These are phyloP conservation scores for Tenthredo distinguenda DNA, from an alignment of 2,888 invertebrate species.

Conservation along the genomic window DNA sequence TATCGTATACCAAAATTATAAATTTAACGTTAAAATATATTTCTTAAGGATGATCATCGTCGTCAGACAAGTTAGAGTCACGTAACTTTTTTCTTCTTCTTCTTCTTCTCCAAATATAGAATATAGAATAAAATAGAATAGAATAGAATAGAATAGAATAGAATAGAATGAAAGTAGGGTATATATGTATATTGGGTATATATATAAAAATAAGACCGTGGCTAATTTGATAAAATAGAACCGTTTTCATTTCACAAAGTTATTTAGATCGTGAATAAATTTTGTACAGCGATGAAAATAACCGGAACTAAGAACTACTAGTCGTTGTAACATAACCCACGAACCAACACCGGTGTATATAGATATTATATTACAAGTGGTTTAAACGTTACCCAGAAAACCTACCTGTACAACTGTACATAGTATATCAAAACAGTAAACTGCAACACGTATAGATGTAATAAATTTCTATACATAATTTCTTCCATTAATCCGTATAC, in stretches of 20 bases:
- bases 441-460: background rate
- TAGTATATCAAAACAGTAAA: background rate
- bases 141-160: background rate
- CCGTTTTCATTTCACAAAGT: background rate
- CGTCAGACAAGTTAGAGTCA: no score
- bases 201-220: background rate
- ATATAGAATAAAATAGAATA: background rate
- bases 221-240: background rate
- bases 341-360: background rate
- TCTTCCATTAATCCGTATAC: no score
- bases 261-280: conserved; percentile 3
- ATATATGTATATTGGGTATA: background rate
- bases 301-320: conserved; percentile 5
- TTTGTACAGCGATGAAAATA: background rate
- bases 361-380: background rate
- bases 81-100: background rate
- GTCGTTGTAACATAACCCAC: background rate
- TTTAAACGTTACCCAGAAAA: conserved; percentile 8
- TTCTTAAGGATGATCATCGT: no score
- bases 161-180: background rate
- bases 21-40: no score
- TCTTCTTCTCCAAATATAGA: background rate
- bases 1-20: no score
- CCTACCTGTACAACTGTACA: background rate
- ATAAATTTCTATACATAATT: background rate